A percentile compares a stretch with the other conserved stretches of the same genome.
Conservation (phyloP, 2,797 vertebrate genomes). For the Acanthornis magna region DNA sequence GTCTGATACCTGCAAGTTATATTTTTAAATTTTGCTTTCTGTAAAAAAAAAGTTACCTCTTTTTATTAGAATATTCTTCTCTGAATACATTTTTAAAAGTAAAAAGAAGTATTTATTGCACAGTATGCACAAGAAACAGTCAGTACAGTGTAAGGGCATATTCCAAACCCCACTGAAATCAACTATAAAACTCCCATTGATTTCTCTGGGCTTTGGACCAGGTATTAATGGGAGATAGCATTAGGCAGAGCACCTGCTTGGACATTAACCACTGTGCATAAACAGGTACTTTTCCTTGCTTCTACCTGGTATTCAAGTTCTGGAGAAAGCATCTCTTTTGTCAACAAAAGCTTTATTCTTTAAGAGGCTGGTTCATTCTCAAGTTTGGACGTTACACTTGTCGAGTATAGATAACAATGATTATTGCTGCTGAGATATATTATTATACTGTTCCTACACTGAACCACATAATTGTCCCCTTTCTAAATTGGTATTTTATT, state of each 20-base stretch:
- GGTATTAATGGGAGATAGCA: not conserved
- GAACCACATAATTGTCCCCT: not conserved
- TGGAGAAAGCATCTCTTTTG: not conserved
- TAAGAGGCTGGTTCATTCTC: slow-evolving; percentile 2
- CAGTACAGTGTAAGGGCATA: not conserved
- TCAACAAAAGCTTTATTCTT: not conserved
- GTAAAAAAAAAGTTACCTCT: not conserved
- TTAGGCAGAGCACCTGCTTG: not conserved
- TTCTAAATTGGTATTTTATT: slow-evolving; percentile 18
- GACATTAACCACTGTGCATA: not conserved
- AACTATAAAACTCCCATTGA: not conserved
- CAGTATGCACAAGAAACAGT: not conserved
- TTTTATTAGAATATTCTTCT: not conserved
- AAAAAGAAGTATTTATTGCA: not conserved
- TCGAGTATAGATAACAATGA: not conserved
- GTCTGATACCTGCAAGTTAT: not conserved
- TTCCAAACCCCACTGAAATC: not conserved
- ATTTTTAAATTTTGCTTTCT: not conserved
- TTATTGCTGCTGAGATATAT: not conserved
- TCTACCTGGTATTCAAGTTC: not conserved
- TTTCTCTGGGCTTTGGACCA: not conserved
- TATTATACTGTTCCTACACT: not conserved
- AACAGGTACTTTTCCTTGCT: not conserved
- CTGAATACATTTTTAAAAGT: not conserved
- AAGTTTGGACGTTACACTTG: not conserved